A percentile compares a stretch with the other conserved stretches of the same genome.
Evolutionary conservation across 2,797 vertebrate species (phyloP).

Genomic region (Octomys mimax): DNA sequence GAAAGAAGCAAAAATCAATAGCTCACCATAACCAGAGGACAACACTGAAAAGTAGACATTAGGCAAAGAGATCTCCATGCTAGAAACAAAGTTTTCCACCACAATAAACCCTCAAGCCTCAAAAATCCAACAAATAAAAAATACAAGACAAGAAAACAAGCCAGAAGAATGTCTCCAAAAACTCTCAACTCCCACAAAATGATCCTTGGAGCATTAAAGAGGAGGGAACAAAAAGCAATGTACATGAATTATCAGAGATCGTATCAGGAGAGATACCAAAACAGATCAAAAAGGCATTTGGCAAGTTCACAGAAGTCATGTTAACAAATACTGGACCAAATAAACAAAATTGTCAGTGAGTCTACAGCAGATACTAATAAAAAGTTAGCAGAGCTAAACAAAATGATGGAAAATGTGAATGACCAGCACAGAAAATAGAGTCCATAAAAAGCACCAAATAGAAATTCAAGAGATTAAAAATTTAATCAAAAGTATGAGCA

Average conservation of each 20-base stretch:
- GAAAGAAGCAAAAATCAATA: not conserved
- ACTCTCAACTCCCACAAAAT: not conserved
- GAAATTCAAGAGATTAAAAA: not conserved
- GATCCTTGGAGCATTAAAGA: not conserved
- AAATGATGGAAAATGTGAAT: not conserved
- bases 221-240: not conserved
- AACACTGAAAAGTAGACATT: not conserved
- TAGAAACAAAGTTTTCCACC: not conserved
- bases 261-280: not conserved
- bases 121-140: not conserved
- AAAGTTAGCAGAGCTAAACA: not conserved
- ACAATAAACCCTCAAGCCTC: not conserved
- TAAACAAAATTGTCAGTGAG: not conserved
- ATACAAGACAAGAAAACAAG: not conserved
- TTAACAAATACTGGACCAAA: not conserved
- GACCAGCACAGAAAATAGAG: not conserved
- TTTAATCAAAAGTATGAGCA: not conserved
- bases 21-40: not conserved
- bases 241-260: not conserved
- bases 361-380: not conserved
- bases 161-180: not conserved
- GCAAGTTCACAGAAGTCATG: not conserved
- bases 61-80: not conserved
- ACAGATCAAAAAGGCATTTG: not conserved
- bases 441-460: not conserved